A percentile compares a stretch with the other conserved stretches of the same genome.
Conservation (phyloP, 2,888 invertebrate species). For the Acleris literana region DNA sequence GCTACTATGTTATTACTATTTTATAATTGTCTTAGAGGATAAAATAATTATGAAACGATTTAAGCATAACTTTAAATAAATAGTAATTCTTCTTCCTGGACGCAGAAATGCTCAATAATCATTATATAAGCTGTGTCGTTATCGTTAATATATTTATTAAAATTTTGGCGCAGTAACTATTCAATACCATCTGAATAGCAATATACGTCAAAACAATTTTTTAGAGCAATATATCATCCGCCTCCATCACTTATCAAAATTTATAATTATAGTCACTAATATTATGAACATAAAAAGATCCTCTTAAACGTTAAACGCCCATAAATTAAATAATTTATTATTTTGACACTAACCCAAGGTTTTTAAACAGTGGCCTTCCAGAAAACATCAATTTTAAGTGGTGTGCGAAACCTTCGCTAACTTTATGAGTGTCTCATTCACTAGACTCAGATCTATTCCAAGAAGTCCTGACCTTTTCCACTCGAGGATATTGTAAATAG, state of each 20-base stretch:
- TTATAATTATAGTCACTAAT: conserved; percentile 27
- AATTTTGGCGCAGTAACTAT: too few relatives aligned
- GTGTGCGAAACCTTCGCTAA: conserved; percentile 3
- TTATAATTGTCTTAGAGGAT: too few relatives aligned
- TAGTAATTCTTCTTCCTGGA: too few relatives aligned
- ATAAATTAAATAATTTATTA: conserved; percentile 25
- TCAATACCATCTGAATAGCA: conserved; percentile 20
- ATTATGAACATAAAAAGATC: conserved; percentile 28
- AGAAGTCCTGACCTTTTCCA: conserved; percentile 32
- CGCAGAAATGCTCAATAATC: too few relatives aligned
- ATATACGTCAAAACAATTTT: conserved; percentile 23
- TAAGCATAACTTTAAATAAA: too few relatives aligned
- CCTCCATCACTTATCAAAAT: conserved; percentile 16
- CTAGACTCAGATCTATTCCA: conserved; percentile 25
- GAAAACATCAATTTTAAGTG: conserved; percentile 5
- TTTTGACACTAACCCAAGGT: conserved; percentile 24
- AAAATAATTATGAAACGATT: too few relatives aligned
- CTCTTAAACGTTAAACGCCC: conserved; percentile 22
- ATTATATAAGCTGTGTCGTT: too few relatives aligned
- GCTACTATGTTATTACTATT: too few relatives aligned
- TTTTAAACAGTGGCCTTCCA: conserved; percentile 16
- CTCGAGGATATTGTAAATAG: conserved; percentile 27
- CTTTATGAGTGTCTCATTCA: conserved; percentile 18
- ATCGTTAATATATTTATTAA: too few relatives aligned
- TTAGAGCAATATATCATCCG: conserved; percentile 10